phyloP scores from a whole-genome alignment of 2,797 vertebrate species.

The Coregonus ussuriensis region DNA sequence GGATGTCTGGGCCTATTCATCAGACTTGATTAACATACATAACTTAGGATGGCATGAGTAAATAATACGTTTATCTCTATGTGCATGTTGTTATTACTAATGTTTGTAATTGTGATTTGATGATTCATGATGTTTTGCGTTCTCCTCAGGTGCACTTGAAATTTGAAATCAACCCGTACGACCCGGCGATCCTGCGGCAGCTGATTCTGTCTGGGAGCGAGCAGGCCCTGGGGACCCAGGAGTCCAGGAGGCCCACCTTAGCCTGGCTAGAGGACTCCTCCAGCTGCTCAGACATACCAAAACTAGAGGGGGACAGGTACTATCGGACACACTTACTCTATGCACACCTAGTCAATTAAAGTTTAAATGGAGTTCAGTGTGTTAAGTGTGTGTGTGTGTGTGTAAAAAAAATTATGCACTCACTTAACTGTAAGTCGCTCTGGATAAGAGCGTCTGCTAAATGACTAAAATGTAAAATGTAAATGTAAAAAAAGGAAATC shows the following conservation, averaged over 20 bases:
- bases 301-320: slow-evolving; percentile 98
- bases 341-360: not conserved
- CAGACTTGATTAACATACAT: not conserved
- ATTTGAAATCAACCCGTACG: slow-evolving; percentile 97
- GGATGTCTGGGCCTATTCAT: not conserved
- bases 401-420: not conserved
- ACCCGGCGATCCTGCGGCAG: slow-evolving; percentile 93
- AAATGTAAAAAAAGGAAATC: not conserved
- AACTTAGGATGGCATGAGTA: not conserved
- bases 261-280: slow-evolving; percentile 96
- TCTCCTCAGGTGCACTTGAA: slow-evolving; percentile 91
- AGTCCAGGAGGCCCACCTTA: slow-evolving; percentile 90
- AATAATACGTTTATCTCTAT: not conserved
- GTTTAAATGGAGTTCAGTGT: not conserved
- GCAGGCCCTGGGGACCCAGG: slow-evolving; percentile 79
- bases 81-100: not conserved
- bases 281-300: slow-evolving; percentile 96
- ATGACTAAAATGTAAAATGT: too few species aligned
- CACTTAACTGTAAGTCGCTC: too few species aligned
- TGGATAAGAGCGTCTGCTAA: too few species aligned
- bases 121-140: not conserved
- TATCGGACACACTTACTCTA: not conserved
- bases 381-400: not conserved
- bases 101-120: not conserved
- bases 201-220: slow-evolving; percentile 88